These are phyloP conservation scores for Drosophila setosimentum DNA, from an alignment of 2,888 invertebrate species.

Conservation along the genomic window DNA sequence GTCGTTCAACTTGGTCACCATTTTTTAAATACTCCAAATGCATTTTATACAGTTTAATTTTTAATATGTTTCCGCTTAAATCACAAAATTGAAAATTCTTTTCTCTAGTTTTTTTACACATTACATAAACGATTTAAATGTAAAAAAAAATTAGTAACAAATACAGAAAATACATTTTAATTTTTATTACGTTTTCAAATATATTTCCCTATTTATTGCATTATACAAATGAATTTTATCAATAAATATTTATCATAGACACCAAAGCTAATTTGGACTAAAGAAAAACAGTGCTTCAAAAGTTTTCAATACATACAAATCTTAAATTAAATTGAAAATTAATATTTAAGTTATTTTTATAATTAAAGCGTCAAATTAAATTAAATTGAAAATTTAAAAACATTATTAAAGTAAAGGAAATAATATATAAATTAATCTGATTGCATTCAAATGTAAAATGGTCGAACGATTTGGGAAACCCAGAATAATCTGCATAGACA, in stretches of 20 bases:
- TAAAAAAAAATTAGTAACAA: background rate
- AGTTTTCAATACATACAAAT: background rate
- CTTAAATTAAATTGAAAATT: no score
- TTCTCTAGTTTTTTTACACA: background rate
- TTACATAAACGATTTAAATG: background rate
- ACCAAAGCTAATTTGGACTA: no score
- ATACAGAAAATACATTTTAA: background rate
- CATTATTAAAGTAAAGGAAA: rapidly evolving
- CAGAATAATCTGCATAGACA: background rate
- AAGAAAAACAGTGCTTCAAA: background rate
- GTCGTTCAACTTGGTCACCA: background rate
- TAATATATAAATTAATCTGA: background rate
- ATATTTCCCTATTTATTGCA: background rate
- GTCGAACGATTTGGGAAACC: background rate
- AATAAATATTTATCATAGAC: background rate
- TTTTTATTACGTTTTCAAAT: background rate
- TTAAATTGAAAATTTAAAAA: background rate
- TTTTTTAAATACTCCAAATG: background rate
- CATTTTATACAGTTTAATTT: background rate
- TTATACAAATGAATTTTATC: background rate
- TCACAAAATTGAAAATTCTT: background rate
- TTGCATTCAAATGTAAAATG: background rate
- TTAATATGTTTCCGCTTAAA: background rate
- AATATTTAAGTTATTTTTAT: background rate
- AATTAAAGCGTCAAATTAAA: background rate